Evolutionary conservation across 2,797 vertebrate species (phyloP).

Genomic region (Pseudochaenichthys georgianus): DNA sequence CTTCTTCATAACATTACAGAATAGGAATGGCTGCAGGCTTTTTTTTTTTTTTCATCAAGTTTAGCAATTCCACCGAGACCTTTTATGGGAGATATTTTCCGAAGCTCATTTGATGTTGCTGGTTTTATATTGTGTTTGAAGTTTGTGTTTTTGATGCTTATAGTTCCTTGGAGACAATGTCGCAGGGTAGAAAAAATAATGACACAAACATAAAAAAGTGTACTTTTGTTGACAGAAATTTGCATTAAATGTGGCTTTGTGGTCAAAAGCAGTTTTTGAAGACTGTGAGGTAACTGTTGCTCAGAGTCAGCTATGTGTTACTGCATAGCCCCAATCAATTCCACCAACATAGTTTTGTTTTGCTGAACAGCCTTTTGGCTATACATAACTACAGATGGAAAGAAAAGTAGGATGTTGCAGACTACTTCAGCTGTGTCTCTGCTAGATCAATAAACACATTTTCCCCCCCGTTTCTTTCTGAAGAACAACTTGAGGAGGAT

Average conservation of each 20-base stretch:
- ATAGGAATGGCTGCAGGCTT: conserved; percentile 47
- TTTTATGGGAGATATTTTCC: conserved; percentile 56
- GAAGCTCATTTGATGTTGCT: conserved; percentile 64
- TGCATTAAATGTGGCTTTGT: conserved; percentile 35
- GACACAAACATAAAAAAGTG: conserved; percentile 33
- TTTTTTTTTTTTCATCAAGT: conserved; percentile 29
- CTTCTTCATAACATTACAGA: conserved; percentile 49
- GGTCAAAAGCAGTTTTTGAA: conserved; percentile 41
- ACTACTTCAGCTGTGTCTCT: conserved; percentile 52
- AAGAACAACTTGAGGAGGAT: conserved; percentile 90
- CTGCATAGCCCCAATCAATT: conserved; percentile 49
- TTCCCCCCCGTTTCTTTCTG: conserved; percentile 62
- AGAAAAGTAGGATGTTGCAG: conserved; percentile 33
- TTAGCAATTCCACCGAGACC: conserved; percentile 56
- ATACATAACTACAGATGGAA: conserved; percentile 54
- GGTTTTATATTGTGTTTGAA: conserved; percentile 68
- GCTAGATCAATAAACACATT: conserved; percentile 74
- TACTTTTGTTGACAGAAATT: conserved; percentile 42
- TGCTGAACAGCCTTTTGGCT: conserved; percentile 40
- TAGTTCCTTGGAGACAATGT: conserved; percentile 60
- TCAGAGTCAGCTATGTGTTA: conserved; percentile 42
- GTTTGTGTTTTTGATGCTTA: conserved; percentile 64
- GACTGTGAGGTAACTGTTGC: conserved; percentile 42
- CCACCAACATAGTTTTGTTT: conserved; percentile 38
- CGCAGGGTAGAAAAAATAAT: conserved; percentile 50